A percentile compares a stretch with the other conserved stretches of the same genome.
phyloP scores from a whole-genome alignment of 2,113 vertebrate species.

The Halcyon senegalensis region DNA sequence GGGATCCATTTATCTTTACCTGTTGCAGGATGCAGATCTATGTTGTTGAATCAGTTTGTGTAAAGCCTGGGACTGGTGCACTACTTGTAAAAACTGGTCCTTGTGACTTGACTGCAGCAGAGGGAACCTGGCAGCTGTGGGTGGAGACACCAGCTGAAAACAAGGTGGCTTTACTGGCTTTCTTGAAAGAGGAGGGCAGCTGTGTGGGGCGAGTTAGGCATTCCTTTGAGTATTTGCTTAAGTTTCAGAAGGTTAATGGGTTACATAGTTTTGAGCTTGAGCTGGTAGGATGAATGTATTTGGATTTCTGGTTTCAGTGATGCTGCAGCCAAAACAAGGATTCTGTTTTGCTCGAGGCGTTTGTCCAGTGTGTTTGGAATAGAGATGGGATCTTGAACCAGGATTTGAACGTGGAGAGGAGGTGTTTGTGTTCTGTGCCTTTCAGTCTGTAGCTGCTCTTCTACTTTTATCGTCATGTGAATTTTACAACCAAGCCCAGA shows the following conservation, averaged over 20 bases:
- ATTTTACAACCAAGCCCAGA: not conserved
- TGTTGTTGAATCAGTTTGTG: not conserved
- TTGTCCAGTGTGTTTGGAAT: not conserved
- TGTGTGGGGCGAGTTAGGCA: not conserved
- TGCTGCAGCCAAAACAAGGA: not conserved
- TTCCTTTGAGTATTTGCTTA: not conserved
- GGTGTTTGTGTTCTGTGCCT: not conserved
- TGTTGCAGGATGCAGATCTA: not conserved
- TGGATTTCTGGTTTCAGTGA: constrained; percentile 1
- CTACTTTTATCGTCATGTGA: fast-evolving
- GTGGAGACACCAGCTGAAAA: not conserved
- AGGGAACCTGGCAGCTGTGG: not conserved
- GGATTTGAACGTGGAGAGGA: not conserved
- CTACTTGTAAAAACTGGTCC: not conserved
- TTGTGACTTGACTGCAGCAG: not conserved
- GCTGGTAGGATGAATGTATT: not conserved
- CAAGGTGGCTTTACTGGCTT: not conserved
- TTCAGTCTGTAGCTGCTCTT: not conserved
- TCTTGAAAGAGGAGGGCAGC: not conserved
- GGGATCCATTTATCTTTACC: not conserved
- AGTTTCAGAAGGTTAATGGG: not conserved
- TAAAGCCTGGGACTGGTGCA: not conserved
- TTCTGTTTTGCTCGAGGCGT: not conserved
- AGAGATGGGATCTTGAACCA: not conserved
- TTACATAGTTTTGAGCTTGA: not conserved